phyloP scores from a whole-genome alignment of 2,113 vertebrate species.

The Meriones unguiculatus region DNA sequence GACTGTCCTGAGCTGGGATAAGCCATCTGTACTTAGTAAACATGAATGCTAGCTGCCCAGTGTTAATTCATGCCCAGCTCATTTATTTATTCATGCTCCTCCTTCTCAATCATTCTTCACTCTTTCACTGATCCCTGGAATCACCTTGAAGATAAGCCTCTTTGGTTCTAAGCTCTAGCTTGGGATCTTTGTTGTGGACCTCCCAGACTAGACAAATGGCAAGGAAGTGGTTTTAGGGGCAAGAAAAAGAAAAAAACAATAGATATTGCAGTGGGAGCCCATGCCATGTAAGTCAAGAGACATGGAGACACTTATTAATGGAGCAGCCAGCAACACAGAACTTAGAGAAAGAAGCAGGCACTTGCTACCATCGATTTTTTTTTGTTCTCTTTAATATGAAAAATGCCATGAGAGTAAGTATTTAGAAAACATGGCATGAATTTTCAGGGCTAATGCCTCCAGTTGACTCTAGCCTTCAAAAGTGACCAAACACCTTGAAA shows the following conservation, averaged over 20 bases:
- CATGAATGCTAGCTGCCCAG: neutral
- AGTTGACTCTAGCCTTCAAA: neutral
- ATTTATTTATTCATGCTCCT: rapidly evolving
- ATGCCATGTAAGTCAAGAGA: neutral
- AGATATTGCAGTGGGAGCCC: too few relatives aligned
- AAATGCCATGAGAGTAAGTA: neutral
- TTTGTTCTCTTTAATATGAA: neutral
- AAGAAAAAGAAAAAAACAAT: neutral
- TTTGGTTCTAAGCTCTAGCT: neutral
- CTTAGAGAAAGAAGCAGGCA: too few relatives aligned
- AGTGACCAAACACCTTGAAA: neutral
- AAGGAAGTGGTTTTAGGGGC: neutral
- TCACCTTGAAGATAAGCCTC: neutral
- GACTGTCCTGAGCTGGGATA: neutral
- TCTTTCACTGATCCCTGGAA: neutral
- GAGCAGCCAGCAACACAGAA: neutral
- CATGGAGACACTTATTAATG: neutral
- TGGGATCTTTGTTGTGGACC: neutral
- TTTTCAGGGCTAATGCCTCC: neutral
- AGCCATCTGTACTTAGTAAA: neutral
- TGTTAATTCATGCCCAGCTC: too few relatives aligned
- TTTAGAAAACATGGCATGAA: too few relatives aligned
- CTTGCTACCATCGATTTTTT: neutral
- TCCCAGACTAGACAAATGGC: neutral
- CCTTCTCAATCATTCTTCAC: neutral